Conservation (phyloP, 2,797 vertebrate species). For the Epinephelus awoara region DNA sequence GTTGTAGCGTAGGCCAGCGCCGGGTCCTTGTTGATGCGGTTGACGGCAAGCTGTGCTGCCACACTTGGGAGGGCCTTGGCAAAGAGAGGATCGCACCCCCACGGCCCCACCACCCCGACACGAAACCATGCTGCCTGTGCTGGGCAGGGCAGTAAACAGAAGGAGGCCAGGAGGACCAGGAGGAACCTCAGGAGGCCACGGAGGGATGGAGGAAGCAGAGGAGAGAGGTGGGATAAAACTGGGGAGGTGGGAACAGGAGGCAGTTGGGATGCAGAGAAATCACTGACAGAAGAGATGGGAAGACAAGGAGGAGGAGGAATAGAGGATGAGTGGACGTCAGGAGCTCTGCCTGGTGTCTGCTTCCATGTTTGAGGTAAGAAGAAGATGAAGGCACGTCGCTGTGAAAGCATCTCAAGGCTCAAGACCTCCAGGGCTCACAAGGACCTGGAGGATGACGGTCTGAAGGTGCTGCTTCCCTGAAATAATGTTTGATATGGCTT, state of each 20-base stretch:
- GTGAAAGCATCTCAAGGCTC: conserved; percentile 78
- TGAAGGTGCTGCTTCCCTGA: conserved; percentile 41
- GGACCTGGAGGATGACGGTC: conserved; percentile 6
- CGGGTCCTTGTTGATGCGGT: conserved; percentile 88
- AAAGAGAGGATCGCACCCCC: conserved; percentile 91
- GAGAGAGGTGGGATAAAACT: background rate
- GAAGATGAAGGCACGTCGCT: conserved; percentile 66
- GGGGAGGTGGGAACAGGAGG: background rate
- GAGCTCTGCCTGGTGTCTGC: conserved; percentile 55
- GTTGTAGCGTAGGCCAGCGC: conserved; percentile 80
- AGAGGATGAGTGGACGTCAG: conserved; percentile 33
- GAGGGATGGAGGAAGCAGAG: conserved; percentile 4
- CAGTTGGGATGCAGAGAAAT: background rate
- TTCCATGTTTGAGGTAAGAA: conserved; percentile 67
- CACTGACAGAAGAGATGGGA: background rate
- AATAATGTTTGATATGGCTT: background rate
- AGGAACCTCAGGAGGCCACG: conserved; percentile 59
- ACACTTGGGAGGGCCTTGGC: conserved; percentile 89
- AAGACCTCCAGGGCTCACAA: conserved; percentile 40
- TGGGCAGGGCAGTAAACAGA: conserved; percentile 58
- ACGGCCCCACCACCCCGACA: conserved; percentile 91
- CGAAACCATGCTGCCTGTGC: conserved; percentile 78
- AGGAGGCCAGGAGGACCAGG: conserved; percentile 56
- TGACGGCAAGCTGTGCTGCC: conserved; percentile 88
- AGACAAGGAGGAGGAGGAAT: conserved; percentile 8